These are phyloP conservation scores for Apistogramma diplotaenia DNA, from an alignment of 2,113 vertebrate genomes.

Conservation along the genomic window DNA sequence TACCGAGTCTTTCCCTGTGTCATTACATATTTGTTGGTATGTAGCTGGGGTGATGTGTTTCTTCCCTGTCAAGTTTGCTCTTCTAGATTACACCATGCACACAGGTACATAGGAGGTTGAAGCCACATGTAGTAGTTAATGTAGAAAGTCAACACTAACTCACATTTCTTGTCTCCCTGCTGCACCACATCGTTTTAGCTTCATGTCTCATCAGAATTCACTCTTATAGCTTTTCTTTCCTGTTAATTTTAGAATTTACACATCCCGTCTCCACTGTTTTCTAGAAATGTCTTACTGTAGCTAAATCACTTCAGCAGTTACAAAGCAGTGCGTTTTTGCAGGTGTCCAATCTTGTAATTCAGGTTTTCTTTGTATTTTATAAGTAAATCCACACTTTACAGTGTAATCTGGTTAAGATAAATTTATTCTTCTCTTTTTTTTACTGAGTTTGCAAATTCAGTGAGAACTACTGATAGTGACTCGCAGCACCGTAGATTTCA, in stretches of 20 bases:
- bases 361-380: slow-evolving; percentile 10
- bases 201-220: not conserved
- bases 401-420: not conserved
- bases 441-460: not conserved
- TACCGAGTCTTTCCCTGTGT: not conserved
- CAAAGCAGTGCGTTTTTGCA: not conserved
- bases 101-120: not conserved
- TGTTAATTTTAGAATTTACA: not conserved
- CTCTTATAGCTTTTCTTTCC: not conserved
- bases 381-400: slow-evolving; percentile 9
- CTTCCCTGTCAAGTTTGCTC: not conserved
- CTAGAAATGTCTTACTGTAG: not conserved
- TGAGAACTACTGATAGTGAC: not conserved
- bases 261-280: not conserved
- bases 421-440: not conserved
- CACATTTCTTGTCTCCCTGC: slow-evolving; percentile 31
- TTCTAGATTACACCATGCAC: not conserved
- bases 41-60: slow-evolving; percentile 6
- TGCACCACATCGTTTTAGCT: not conserved
- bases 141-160: slow-evolving; percentile 46
- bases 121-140: slow-evolving; percentile 28
- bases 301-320: not conserved
- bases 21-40: slow-evolving; percentile 21
- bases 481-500: not conserved
- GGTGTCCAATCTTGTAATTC: not conserved